phyloP scores from a whole-genome alignment of 2,888 invertebrate species.

The Limenitis camilla region DNA sequence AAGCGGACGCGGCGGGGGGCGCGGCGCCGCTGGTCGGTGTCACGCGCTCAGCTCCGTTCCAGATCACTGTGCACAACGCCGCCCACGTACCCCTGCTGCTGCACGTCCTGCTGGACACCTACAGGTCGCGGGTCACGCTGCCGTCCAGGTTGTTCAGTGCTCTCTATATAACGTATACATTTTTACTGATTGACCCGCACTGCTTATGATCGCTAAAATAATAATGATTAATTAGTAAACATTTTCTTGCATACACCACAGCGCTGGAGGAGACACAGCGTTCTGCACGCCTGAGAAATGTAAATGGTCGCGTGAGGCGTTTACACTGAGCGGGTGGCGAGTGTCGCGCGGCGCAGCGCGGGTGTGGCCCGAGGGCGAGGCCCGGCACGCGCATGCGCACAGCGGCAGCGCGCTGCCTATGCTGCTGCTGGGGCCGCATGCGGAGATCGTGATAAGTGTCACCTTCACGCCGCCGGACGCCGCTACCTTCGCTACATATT shows the following conservation, averaged over 20 bases:
- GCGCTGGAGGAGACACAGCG: conserved; percentile 21
- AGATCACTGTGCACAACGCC: conserved; percentile 64
- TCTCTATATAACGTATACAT: no score
- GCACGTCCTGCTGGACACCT: conserved; percentile 75
- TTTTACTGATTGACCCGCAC: no score
- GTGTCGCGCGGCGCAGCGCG: conserved; percentile 27
- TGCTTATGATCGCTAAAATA: conserved; percentile 4
- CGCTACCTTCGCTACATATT: conserved; percentile 54
- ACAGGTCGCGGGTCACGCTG: conserved; percentile 67
- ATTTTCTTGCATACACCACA: conserved; percentile 15
- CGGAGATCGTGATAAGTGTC: conserved; percentile 61
- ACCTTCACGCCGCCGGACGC: conserved; percentile 27
- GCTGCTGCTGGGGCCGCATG: conserved; percentile 74
- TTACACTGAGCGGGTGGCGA: conserved; percentile 40
- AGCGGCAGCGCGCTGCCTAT: conserved; percentile 29
- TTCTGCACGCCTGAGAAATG: conserved; percentile 24
- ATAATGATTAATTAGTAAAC: background rate
- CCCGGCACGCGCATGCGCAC: conserved; percentile 33
- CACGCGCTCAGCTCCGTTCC: conserved; percentile 23
- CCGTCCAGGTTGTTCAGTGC: conserved; percentile 10
- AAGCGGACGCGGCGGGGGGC: conserved; percentile 33
- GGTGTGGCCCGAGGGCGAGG: conserved; percentile 17
- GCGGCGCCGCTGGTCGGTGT: conserved; percentile 24
- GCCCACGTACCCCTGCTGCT: conserved; percentile 83
- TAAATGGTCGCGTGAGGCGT: conserved; percentile 32